These are phyloP conservation scores for Phycodurus eques DNA, from an alignment of 2,113 vertebrate species.

Conservation along the genomic window DNA sequence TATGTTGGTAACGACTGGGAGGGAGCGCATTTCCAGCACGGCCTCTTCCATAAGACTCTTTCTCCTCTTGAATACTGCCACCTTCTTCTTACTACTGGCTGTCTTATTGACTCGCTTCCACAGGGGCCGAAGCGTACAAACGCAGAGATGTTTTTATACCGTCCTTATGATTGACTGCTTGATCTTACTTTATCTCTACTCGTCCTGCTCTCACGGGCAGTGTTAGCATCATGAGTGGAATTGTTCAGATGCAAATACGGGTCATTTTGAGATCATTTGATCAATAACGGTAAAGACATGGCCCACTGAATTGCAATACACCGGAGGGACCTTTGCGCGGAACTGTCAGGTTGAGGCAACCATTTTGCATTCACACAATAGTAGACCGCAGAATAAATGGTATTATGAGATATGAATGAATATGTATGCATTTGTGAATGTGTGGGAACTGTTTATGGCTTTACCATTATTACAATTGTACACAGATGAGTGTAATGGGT, in stretches of 20 bases:
- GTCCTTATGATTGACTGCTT: slow-evolving; percentile 89
- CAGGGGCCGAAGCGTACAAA: slow-evolving; percentile 83
- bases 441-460: too few species aligned
- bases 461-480: too few species aligned
- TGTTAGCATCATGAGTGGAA: slow-evolving; percentile 71
- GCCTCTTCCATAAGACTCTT: slow-evolving; percentile 89
- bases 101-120: slow-evolving; percentile 88
- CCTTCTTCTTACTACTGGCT: slow-evolving; percentile 90
- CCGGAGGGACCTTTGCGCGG: too few species aligned
- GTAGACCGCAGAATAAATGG: too few species aligned
- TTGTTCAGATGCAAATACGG: slow-evolving; percentile 2
- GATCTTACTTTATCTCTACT: slow-evolving; percentile 90
- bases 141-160: slow-evolving; percentile 89
- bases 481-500: too few species aligned
- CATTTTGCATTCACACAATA: too few species aligned
- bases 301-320: too few species aligned
- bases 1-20: slow-evolving; percentile 68
- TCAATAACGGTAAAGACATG: too few species aligned
- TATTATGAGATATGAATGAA: too few species aligned
- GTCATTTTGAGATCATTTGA: too few species aligned
- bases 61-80: slow-evolving; percentile 90
- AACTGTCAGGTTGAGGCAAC: too few species aligned
- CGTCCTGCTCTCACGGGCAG: slow-evolving; percentile 88
- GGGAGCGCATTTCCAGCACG: slow-evolving; percentile 70
- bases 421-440: too few species aligned